Evolutionary conservation across 2,888 invertebrate species (phyloP), one percentile per base, ranked within the genome.

Genomic region (Drosophila heteroneura): DNA sequence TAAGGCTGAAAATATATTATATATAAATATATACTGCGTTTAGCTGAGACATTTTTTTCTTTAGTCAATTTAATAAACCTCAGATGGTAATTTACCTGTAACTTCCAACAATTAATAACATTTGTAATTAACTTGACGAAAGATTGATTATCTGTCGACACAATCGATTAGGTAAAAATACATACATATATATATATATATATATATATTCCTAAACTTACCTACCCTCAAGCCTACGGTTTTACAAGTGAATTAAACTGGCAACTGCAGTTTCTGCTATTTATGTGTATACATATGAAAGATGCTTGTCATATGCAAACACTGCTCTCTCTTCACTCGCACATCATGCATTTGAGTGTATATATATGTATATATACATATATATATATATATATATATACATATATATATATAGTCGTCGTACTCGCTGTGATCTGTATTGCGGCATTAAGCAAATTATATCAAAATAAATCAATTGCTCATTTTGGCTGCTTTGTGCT

Each of bases 401-500:
- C 33, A 53, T 32, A 26, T 19, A 32, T 0, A 32, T 35, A 66
- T 60, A 19, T 49, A 47, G 52, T 59, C 37, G 47, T 47, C 53
- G 35, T 35, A 61, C 64, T 53, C 47, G 52, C 54, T 62, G 26
- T 37, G 58, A 64, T 61, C 59, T 70, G 65, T 63, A 51, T 69
- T 67, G 63, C 53, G 41, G 68, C 64, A 68, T 65, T 64, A 64
- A 28, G 60, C 64, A 74, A 70, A 70, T 80, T 65, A 62, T 60
- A 71, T 74, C 57, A 66, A 83, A 85, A 80, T 85, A 78, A 85
- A 85, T 83, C 75, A 83, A 74, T 82, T 76, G 66, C 74, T 82
- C 59, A 66, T 74, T 74, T 81, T 63, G 80, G 63, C 58, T 51
- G 37, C 12, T 39, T 51, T 51, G 57, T 39, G 30, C 57, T 28